Percentiles rank a stretch among this genome's conserved stretches.
These are phyloP conservation scores for Prunella fulvescens DNA, from an alignment of 2,113 vertebrate species.

Conservation along the genomic window DNA sequence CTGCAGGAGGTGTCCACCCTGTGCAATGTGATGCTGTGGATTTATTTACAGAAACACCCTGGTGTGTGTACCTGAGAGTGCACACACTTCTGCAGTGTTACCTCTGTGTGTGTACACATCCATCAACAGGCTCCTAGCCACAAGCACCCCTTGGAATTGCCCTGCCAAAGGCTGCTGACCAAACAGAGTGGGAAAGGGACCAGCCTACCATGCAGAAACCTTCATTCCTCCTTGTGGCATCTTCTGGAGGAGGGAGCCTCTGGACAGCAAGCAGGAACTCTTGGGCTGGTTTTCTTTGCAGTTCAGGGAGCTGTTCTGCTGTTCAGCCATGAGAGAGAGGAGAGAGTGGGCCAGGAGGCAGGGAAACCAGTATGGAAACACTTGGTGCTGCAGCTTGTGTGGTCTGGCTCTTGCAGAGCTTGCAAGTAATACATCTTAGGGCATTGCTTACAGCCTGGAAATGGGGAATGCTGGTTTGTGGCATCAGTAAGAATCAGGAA, in stretches of 20 bases:
- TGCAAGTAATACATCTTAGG: not conserved
- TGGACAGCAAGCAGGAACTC: not conserved
- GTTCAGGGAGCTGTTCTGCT: not conserved
- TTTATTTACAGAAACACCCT: not conserved
- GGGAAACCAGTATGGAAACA: not conserved
- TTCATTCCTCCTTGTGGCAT: not conserved
- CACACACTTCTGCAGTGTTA: not conserved
- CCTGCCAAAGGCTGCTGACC: not conserved
- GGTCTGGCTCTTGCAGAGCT: not conserved
- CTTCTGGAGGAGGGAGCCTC: not conserved
- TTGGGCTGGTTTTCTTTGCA: not conserved
- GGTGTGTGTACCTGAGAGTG: not conserved
- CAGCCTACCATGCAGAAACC: not conserved
- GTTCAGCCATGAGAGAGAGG: not conserved
- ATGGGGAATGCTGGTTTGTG: not conserved
- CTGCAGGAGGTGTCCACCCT: not conserved
- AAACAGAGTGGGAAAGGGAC: fast-evolving
- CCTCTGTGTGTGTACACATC: fast-evolving
- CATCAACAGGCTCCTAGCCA: not conserved
- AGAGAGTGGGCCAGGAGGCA: not conserved
- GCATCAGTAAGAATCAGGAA: not conserved
- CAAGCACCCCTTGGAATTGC: not conserved
- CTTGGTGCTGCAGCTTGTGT: not conserved
- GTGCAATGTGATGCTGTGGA: not conserved
- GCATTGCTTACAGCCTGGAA: not conserved